Conservation (phyloP, 2,113 vertebrate genomes). For the Aphyosemion australe region DNA sequence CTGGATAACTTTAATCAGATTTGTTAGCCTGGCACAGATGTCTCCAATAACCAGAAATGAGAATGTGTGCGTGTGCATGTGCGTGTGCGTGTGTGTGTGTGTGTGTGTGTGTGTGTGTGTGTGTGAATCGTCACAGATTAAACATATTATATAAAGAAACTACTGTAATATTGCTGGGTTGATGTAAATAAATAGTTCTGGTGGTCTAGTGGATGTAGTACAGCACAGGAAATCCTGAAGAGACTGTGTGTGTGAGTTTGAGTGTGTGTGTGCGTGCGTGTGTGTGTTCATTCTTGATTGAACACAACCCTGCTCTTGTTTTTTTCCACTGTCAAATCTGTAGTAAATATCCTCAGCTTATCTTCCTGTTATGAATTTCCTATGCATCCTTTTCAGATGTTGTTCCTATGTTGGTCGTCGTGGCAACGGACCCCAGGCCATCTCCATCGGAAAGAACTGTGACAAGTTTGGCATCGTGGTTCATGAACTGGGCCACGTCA, state of each 20-base stretch:
- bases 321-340: conserved; percentile 37
- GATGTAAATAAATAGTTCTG: conserved; percentile 53
- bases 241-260: conserved; percentile 16
- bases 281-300: conserved; percentile 12
- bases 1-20: conserved; percentile 77
- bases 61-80: background rate
- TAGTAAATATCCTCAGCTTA: conserved; percentile 39
- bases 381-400: conserved; percentile 81
- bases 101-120: conserved; percentile 26
- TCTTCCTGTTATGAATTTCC: conserved; percentile 44
- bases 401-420: conserved; percentile 97
- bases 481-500: conserved; percentile 95
- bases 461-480: conserved; percentile 99
- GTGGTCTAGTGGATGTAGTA: conserved; percentile 55
- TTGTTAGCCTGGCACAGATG: conserved; percentile 67
- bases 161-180: conserved; percentile 32
- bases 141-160: conserved; percentile 51
- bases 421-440: conserved; percentile 97
- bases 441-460: conserved; percentile 99
- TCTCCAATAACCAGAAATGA: conserved; percentile 50
- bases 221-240: conserved; percentile 67
- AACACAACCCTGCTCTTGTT: conserved; percentile 10
- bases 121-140: conserved; percentile 48
- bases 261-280: background rate
- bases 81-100: conserved; percentile 20